Percentiles rank a stretch among this genome's conserved stretches.
These are phyloP conservation scores for Dolichallabes microphthalmus DNA, from an alignment of 2,113 vertebrate species.

Conservation along the genomic window DNA sequence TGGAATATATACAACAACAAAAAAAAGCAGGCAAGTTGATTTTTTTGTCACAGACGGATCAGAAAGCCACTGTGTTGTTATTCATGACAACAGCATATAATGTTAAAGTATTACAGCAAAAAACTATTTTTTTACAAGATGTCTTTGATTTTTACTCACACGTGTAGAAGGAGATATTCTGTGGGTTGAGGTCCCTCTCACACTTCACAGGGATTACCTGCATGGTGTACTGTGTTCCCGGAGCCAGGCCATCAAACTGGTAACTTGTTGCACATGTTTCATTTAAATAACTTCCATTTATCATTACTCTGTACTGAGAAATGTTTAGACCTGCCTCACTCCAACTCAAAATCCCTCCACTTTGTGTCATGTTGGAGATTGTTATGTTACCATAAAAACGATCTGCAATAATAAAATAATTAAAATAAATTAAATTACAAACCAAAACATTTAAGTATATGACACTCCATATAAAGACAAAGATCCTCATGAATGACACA, in stretches of 20 bases:
- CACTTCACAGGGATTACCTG: slow-evolving; percentile 53
- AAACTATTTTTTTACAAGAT: too few species aligned
- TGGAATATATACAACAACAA: too few species aligned
- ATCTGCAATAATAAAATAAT: too few species aligned
- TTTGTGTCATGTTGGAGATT: background rate
- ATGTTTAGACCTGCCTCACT: background rate
- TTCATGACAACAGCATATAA: background rate
- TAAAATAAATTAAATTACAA: too few species aligned
- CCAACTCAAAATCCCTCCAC: slow-evolving; percentile 33
- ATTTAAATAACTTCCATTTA: background rate
- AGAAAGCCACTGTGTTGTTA: too few species aligned
- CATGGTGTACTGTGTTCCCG: slow-evolving; percentile 39
- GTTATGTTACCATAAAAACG: slow-evolving; percentile 34
- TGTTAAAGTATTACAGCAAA: background rate
- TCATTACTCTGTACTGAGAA: slow-evolving; percentile 40
- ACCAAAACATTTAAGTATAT: background rate
- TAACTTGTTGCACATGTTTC: background rate
- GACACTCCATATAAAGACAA: background rate
- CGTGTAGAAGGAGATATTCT: slow-evolving; percentile 52
- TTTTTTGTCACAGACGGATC: too few species aligned
- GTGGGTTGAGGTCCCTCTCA: slow-evolving; percentile 45
- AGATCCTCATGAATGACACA: background rate
- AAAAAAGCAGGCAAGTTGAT: background rate
- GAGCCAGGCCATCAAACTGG: background rate
- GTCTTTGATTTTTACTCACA: slow-evolving; percentile 40